Evolutionary conservation across 2,888 invertebrate genomes (phyloP), one percentile per base, ranked within the genome.

Genomic region (Melinopterus prodromus): DNA sequence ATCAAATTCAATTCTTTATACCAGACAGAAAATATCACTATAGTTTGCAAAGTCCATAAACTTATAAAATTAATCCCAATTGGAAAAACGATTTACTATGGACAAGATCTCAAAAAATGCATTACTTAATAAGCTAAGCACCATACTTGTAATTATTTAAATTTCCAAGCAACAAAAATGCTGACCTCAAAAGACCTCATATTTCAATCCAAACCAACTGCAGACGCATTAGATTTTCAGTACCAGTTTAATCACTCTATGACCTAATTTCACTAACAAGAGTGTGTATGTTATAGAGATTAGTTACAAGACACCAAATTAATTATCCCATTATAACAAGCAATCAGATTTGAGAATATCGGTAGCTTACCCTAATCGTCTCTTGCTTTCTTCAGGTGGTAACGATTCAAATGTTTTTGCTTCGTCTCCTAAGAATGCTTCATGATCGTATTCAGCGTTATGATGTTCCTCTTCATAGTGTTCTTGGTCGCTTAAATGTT

Each of bases 331-430:
- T 53, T 53, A 53, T 53, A 9, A 53, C 53, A 53, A 1, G 5
- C 12, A 53, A 53, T 53, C 53, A 3, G 53, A 1, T 9, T 12
- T 53, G 12, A 12, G 12, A 53, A 9, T 53, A 12, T 53, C 15
- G 14, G 0, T n/a, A 6, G 83, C 88, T 88, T 89, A 95, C 93
- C 95, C 95, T 37, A 99, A 90, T 86, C 98, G 92, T 79, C 96
- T 92, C 86, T 96, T 95, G 89, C 98, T 98, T 88, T 99, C 99
- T 89, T 99, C 98, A 2, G 99, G 99, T 0, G 96, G 92, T 72
- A 99, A 91, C 85, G 98, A 95, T 87, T 99, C 98, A 88, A 99
- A 99, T 4, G 96, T 94, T 87, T 97, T 96, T 0, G 99, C 97
- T 84, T 94, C 94, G 87, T 98, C 97, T 0, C 99, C 99, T 12